Evolutionary conservation across 30 jellyfish, hydroid and myxozoan genomes (phyloP), one percentile per base, ranked within the genome.

Genomic region (Cassiopea xamachana): DNA sequence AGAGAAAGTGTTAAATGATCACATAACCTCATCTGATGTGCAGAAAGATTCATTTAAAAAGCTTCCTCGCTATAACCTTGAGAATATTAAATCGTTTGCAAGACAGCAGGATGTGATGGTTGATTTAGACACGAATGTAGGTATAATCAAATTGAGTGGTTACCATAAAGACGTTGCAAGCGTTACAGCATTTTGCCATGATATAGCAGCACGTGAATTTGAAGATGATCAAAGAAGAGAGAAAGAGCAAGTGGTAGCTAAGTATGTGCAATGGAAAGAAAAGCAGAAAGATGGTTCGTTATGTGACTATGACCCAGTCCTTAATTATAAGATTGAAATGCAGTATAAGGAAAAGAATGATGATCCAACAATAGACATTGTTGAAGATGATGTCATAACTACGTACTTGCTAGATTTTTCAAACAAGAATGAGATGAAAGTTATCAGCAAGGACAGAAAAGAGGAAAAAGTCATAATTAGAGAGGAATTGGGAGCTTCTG

Each of bases 261-360:
- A 46, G 0, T 84, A 70, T 58, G 83, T 84, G 73, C 92, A 84
- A 75, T 84, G 92, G 92, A 68, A 68, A 73, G 92, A 84, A 45
- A 51, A 13, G 6, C 85, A 74, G 55, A 71, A 18, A 7, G 86
- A 75, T 72, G 79, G 73, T 1, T 13, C 79, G 44, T 0, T 70
- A 13, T 49, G 71, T 49, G 47, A 73, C 60, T 84, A 48, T 45
- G 85, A 84, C 76, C 85, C 92, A 1, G 60, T 46, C 19, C 75
- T 72, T 51, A 84, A 84, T 27, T 69, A 13, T 46, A 49, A 44
- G 48, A 61, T 84, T 17, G 92, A 84, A 50, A 18, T 18, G 17
- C 70, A 18, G 6, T 84, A 46, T 46, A 16, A 46, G 64, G 84
- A 71, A 17, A 48, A 84, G 1, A 55, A 45, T 2, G 51, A 50